Evolutionary conservation across 2,113 vertebrate genomes (phyloP).

Genomic region (Murina feae): DNA sequence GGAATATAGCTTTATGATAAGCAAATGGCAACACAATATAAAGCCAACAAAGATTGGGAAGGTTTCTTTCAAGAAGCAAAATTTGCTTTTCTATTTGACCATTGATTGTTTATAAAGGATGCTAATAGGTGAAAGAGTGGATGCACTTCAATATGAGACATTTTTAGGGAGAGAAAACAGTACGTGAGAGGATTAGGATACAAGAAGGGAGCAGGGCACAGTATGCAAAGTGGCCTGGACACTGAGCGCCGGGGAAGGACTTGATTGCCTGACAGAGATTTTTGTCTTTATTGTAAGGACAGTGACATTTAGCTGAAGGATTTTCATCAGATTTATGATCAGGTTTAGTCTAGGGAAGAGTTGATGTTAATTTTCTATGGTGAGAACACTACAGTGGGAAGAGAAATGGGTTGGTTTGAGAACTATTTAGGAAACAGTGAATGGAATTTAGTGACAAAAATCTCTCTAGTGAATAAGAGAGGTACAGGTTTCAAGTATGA

Average conservation of each 20-base stretch:
- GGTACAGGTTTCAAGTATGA: not conserved
- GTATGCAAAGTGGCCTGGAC: no score
- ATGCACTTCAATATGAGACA: not conserved
- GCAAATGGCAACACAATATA: not conserved
- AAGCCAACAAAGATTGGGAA: not conserved
- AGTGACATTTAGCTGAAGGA: not conserved
- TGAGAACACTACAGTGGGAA: not conserved
- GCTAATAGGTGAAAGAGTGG: not conserved
- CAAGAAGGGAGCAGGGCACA: not conserved
- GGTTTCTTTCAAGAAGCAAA: not conserved
- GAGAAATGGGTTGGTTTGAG: not conserved
- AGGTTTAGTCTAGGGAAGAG: not conserved
- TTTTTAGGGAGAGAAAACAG: not conserved
- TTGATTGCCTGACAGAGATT: not conserved
- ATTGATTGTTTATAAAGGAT: not conserved
- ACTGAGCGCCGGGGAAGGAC: not conserved
- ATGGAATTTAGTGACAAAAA: slow-evolving; percentile 2
- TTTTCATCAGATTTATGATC: not conserved
- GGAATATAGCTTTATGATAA: not conserved
- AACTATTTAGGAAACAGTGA: not conserved
- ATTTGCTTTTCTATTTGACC: not conserved
- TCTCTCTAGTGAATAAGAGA: not conserved
- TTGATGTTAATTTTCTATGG: not conserved
- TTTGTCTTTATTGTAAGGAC: not conserved
- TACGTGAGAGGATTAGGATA: not conserved